A percentile compares a stretch with the other conserved stretches of the same genome.
These are phyloP conservation scores for Saguinus midas DNA, from an alignment of 2,113 vertebrate genomes.

Conservation along the genomic window DNA sequence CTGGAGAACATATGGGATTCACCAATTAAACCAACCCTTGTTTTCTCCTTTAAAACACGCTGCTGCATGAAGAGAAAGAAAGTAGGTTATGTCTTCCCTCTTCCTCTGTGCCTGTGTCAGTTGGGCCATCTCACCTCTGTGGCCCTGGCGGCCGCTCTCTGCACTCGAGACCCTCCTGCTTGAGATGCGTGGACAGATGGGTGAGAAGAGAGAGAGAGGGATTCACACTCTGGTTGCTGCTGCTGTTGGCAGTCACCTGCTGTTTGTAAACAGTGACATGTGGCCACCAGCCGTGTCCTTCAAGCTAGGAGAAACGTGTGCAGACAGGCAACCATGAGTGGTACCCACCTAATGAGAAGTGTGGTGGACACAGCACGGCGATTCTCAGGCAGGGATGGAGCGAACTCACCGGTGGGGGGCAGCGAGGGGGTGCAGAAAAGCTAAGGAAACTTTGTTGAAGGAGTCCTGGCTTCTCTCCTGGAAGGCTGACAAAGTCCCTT, in stretches of 20 bases:
- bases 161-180: constrained; percentile 34
- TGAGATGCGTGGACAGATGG: constrained; percentile 81
- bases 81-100: not conserved
- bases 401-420: not conserved
- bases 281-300: constrained; percentile 85
- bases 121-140: constrained; percentile 14
- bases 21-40: constrained; percentile 18
- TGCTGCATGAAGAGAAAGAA: not conserved
- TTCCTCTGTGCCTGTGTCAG: not conserved
- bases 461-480: constrained; percentile 65
- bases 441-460: constrained; percentile 36
- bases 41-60: not conserved
- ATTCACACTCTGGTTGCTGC: constrained; percentile 66
- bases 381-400: constrained; percentile 38
- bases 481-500: constrained; percentile 83
- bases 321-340: constrained; percentile 56
- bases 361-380: not conserved
- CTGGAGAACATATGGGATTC: constrained; percentile 37
- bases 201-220: constrained; percentile 74
- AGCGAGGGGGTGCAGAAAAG: not conserved
- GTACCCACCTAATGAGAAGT: not conserved
- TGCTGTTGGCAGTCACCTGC: constrained; percentile 82
- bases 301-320: constrained; percentile 69
- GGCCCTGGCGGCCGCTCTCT: not conserved
- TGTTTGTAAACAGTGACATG: constrained; percentile 85